A percentile compares a stretch with the other conserved stretches of the same genome.
phyloP scores from a whole-genome alignment of 64 coral and sea anemone genomes.

The Pocillopora verrucosa region DNA sequence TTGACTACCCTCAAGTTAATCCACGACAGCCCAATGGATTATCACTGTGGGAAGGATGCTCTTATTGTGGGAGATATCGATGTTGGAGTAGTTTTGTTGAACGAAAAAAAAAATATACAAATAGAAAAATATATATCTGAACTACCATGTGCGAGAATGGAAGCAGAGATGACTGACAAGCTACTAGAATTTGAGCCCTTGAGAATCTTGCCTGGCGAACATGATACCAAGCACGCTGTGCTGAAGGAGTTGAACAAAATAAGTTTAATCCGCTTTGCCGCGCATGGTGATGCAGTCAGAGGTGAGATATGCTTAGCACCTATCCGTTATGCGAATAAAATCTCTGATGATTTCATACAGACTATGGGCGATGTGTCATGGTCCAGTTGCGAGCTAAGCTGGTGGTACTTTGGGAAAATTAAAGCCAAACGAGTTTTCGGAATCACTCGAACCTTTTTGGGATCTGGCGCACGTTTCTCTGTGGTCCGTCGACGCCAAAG shows the following conservation, averaged over 20 bases:
- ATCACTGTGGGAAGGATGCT: not conserved
- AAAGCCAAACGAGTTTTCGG: slow-evolving; percentile 20
- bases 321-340: not conserved
- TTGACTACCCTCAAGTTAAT: not conserved
- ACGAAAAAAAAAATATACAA: no score
- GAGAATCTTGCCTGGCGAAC: not conserved
- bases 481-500: slow-evolving; percentile 17
- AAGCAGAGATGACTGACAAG: not conserved
- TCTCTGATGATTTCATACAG: not conserved
- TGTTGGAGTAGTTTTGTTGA: not conserved
- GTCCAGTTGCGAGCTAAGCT: slow-evolving; percentile 1
- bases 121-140: not conserved
- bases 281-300: not conserved
- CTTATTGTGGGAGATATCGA: slow-evolving; percentile 12
- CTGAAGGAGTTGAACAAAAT: not conserved
- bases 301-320: not conserved
- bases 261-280: not conserved
- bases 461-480: slow-evolving; percentile 23
- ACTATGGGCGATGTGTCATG: not conserved
- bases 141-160: not conserved
- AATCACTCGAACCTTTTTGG: slow-evolving; percentile 30
- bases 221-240: not conserved
- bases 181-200: not conserved
- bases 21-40: not conserved
- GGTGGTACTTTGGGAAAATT: slow-evolving; percentile 17